Conservation (phyloP, 2,797 vertebrate species). For the Anguilla marmorata region DNA sequence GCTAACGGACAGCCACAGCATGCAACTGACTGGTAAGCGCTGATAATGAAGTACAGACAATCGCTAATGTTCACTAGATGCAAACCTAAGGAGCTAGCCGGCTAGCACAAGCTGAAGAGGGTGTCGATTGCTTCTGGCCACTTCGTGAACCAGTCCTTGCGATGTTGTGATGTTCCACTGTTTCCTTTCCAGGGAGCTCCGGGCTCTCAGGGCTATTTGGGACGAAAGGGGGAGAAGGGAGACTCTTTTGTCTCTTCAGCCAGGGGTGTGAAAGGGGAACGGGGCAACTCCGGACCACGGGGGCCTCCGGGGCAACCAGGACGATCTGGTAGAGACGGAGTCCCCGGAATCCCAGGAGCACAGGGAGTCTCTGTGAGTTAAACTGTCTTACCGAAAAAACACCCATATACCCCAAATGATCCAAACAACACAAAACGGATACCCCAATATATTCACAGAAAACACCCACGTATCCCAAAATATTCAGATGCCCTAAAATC, state of each 20-base stretch:
- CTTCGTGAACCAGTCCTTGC: background rate
- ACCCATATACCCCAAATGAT: background rate
- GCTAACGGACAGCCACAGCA: background rate
- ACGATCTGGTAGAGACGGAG: conserved; percentile 73
- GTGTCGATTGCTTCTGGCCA: background rate
- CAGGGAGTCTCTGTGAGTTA: conserved; percentile 79
- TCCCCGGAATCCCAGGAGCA: conserved; percentile 75
- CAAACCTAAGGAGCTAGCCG: background rate
- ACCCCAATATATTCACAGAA: background rate
- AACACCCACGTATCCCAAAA: background rate
- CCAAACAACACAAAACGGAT: background rate
- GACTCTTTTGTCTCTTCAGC: conserved; percentile 54
- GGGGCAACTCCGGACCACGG: conserved; percentile 65
- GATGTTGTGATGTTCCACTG: background rate
- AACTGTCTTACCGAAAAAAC: background rate
- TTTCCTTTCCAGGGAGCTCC: conserved; percentile 67
- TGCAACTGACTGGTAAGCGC: background rate
- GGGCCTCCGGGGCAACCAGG: conserved; percentile 78
- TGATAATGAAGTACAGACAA: background rate
- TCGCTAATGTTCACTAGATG: background rate
- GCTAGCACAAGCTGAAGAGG: background rate
- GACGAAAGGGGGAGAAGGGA: conserved; percentile 87
- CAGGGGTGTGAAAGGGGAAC: conserved; percentile 75
- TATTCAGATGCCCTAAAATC: background rate
- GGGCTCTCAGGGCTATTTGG: conserved; percentile 72